Evolutionary conservation across 1,140 invertebrate species (phyloP), one percentile per base, ranked within the genome.

Genomic region (Drosophila sturtevanti): DNA sequence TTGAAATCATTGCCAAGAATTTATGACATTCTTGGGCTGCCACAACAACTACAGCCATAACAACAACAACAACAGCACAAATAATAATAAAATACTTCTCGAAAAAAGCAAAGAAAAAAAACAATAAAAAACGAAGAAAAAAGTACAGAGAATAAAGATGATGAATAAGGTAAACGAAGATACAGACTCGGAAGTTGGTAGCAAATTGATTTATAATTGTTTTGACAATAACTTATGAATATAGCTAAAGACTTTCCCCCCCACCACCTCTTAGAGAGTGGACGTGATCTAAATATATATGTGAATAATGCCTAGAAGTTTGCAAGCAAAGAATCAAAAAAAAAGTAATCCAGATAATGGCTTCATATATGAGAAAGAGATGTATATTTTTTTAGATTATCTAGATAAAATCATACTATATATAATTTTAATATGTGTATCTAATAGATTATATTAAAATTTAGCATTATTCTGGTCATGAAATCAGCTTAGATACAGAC

Each of bases 1-100:
- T 85, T 85, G 77, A 85, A 86, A 86, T 85, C 76, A 67, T 72
- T 85, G 67, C 44, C 21, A 64, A 44, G 27, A 81, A 81, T 85
- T 85, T 85, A 81, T 68, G 66, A 52, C 60, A 31, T 35, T 62
- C 74, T 64, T 70, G 37, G 60, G 62, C 24, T 21, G 41, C 41
- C 41, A 48, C 54, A 56, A 56, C 54, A 56, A 56, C 22, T 27
- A 27, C 22, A 54, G 6, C 14, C n/a, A 52, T 22, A 51, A 34
- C 12, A 55, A 34, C 24, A 27, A 34, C 27, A 34, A 68, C 35
- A 37, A 21, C 44, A 12, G 18, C 31, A 38, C 7, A 68, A 75
- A 74, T 59, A 31, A 44, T 18, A 68, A 75, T 16, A 63, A 56
- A 75, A 63, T 62, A 41, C 31, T 37, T 21, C 31, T 37, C 16